Evolutionary conservation across 2,888 invertebrate genomes (phyloP), one percentile per base, ranked within the genome.

Genomic region (Tribolium freemani): DNA sequence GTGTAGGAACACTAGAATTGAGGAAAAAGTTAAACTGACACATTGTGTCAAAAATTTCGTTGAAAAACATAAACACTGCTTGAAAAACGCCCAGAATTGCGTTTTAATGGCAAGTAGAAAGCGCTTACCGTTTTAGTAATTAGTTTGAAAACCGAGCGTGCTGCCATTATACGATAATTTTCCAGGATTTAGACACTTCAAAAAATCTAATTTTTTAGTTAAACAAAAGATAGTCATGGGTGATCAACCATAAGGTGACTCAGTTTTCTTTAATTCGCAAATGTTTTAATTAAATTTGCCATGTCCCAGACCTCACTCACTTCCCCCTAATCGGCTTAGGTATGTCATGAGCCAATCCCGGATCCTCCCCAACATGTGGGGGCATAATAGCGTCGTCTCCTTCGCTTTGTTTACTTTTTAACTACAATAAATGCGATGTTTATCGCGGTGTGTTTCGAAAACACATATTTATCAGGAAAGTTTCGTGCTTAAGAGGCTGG

Each of bases 401-500:
- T 38, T 58, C 21, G 21, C 6, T 60, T 45, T 45, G 46, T 60
- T 60, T 60, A 60, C 56, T 67, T 67, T 67, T 67, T 56, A 30
- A 56, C 48, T 56, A 56, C 70, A 54, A 70, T 70, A 64, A 70
- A 70, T 70, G 57, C 46, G 57, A 72, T 72, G 66, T 72, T 64
- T 71, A 71, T 71, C 51, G 57, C 51, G 57, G 64, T 46, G 31
- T 51, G 63, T 67, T 50, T 51, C 31, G 44, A 63, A 67, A 71
- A 71, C 67, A 73, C 64, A 67, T 73, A 73, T 75, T 75, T 75
- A 73, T 75, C 75, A 51, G 69, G 21, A 71, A 75, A 75, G 75
- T 75, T 75, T 73, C 71, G 69, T 75, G 75, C 69, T 75, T 69
- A 73, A 75, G 75, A 66, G 69, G 63, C 51, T 71, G 75, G 71